Evolutionary conservation across 2,113 vertebrate genomes (phyloP), one percentile per base, ranked within the genome.

Genomic region (Glaucomys volans): DNA sequence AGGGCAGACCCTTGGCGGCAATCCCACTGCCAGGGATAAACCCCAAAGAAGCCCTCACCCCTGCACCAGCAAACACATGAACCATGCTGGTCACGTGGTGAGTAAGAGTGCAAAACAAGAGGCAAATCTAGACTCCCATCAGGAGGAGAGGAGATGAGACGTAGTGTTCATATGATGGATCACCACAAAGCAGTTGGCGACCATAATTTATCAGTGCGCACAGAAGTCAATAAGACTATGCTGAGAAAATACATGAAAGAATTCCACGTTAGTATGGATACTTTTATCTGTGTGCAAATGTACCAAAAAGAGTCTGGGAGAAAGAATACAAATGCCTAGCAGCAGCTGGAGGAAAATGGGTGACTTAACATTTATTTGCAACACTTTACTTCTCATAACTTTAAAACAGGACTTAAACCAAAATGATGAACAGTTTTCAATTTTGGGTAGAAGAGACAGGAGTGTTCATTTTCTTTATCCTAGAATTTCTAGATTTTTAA

Each of bases 131-230:
- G 47, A 50, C 2, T 22, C 44, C 81, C 47, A 1, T 0, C 14
- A 16, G 32, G 35, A 47, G 47, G 3, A 1, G 35, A 40, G 20
- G 67, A 42, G 57, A 11, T 32, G 42, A 47, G 2, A 75, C 35
- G 2, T 0, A 0, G 16, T 0, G n/a, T 14, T 5, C 28, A 0
- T 0, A 35, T 8, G 24, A 32, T 0, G 0, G 13, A 30, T 20
- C 8, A 0, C 81, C 6, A 40, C 0, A 0, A 59, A 3, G 85
- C 57, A 7, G 52, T 1, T 8, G 5, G 4, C 14, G 5, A 69
- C 35, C 83, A 50, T 52, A 9, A 6, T 0, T 16, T 0, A 4
- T 54, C 44, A 12, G 37, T 0, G 2, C 8, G 1, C 42, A 9
- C 37, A 54, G 57, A 32, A 1, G 30, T 86, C 83, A 57, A 5